Percentiles rank a stretch among this genome's conserved stretches.
Evolutionary conservation across 2,113 vertebrate species (phyloP).

Genomic region (Python bivittatus): DNA sequence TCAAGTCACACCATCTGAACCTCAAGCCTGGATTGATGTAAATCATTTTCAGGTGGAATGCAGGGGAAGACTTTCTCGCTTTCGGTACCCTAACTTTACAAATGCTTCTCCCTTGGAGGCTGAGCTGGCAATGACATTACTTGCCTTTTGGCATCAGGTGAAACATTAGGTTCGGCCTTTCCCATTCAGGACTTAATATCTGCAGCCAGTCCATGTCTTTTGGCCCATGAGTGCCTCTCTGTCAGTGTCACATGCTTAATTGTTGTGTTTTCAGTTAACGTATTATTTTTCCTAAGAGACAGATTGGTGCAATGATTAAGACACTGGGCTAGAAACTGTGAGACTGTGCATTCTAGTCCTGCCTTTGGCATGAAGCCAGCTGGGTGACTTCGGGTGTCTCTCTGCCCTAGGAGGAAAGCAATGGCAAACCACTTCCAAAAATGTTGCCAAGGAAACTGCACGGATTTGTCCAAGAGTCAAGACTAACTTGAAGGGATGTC

Average conservation of each 20-base stretch:
- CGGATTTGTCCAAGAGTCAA: background rate
- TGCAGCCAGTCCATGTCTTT: background rate
- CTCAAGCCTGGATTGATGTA: background rate
- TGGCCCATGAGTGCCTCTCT: background rate
- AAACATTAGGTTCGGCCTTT: background rate
- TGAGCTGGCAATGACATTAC: background rate
- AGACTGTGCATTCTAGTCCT: background rate
- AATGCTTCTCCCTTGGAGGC: background rate
- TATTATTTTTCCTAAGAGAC: background rate
- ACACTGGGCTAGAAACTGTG: background rate
- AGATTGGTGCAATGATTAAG: background rate
- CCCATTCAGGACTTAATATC: background rate
- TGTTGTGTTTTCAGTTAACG: background rate
- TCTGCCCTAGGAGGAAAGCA: background rate
- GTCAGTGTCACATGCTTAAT: background rate
- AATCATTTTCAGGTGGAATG: background rate
- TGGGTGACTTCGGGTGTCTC: background rate
- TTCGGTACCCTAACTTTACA: background rate
- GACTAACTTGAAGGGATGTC: background rate
- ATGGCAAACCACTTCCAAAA: background rate
- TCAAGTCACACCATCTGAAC: background rate
- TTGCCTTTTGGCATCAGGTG: background rate
- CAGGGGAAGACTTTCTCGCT: background rate
- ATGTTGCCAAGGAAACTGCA: background rate
- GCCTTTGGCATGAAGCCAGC: background rate